Conservation (phyloP, 2,888 invertebrate genomes). For the Chrysolina oricalcia region DNA sequence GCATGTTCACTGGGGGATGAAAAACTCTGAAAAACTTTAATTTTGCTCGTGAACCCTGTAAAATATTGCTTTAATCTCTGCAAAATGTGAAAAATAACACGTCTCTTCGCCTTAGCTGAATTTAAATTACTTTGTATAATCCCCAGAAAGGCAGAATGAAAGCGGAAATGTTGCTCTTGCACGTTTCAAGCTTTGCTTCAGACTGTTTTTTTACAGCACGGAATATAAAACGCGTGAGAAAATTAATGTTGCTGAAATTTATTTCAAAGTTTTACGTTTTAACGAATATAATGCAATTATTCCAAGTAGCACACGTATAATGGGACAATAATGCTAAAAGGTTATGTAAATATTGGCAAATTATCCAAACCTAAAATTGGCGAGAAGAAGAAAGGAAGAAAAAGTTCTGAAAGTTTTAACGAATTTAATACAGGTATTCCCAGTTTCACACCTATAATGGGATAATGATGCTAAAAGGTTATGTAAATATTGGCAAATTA, state of each 20-base stretch:
- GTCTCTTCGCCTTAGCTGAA: constrained; percentile 71
- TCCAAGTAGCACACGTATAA: too few species aligned
- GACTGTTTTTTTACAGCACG: constrained; percentile 38
- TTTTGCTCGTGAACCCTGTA: constrained; percentile 67
- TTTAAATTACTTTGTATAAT: constrained; percentile 71
- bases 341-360: too few species aligned
- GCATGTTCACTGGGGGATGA: constrained; percentile 64
- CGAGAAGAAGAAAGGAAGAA: too few species aligned
- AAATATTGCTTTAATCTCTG: constrained; percentile 73
- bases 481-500: too few species aligned
- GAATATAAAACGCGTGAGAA: constrained; percentile 43
- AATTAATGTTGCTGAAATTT: constrained; percentile 47
- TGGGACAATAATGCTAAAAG: too few species aligned
- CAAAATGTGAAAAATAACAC: constrained; percentile 63
- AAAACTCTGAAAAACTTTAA: constrained; percentile 70
- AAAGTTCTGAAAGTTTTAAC: too few species aligned
- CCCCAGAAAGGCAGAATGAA: constrained; percentile 67
- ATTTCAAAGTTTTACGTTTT: constrained; percentile 37
- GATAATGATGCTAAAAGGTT: too few species aligned
- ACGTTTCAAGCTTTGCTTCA: constrained; percentile 45
- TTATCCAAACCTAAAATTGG: too few species aligned
- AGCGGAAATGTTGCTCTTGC: constrained; percentile 55
- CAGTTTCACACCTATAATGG: too few species aligned
- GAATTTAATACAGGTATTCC: too few species aligned
- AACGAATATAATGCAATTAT: neutral